Evolutionary conservation across 2,888 invertebrate species (phyloP).

Genomic region (Drosophila koepferae): DNA sequence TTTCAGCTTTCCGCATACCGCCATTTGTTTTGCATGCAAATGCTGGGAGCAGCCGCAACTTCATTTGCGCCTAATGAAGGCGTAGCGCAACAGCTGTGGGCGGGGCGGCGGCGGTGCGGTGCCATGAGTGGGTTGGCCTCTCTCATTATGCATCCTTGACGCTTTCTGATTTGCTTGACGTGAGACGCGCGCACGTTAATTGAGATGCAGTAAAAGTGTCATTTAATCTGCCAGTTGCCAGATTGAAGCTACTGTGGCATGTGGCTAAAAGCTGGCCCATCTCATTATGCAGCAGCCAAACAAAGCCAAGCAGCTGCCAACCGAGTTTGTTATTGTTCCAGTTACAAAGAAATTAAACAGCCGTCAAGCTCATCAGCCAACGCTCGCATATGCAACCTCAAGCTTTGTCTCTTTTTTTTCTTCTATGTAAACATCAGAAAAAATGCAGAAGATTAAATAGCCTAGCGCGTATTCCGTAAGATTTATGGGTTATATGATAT

Average conservation of each 20-base stretch:
- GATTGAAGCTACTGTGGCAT: constrained; percentile 11
- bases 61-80: constrained; percentile 76
- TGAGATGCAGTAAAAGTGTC: constrained; percentile 45
- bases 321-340: constrained; percentile 67
- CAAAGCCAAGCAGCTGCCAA: constrained; percentile 56
- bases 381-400: background rate
- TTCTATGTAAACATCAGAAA: background rate
- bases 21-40: constrained; percentile 71
- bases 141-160: constrained; percentile 76
- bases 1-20: constrained; percentile 37
- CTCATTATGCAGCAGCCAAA: constrained; percentile 73
- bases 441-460: background rate
- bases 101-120: background rate
- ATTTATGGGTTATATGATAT: too few relatives aligned
- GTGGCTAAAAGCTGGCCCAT: constrained; percentile 29
- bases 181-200: constrained; percentile 72
- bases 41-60: constrained; percentile 65
- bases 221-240: constrained; percentile 7
- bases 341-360: constrained; percentile 75
- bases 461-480: background rate
- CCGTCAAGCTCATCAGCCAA: constrained; percentile 57
- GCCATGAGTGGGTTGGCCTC: constrained; percentile 20
- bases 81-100: constrained; percentile 19
- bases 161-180: constrained; percentile 70
- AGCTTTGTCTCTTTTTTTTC: background rate